phyloP scores from a whole-genome alignment of 2,888 invertebrate species.

The Diaperis boleti region DNA sequence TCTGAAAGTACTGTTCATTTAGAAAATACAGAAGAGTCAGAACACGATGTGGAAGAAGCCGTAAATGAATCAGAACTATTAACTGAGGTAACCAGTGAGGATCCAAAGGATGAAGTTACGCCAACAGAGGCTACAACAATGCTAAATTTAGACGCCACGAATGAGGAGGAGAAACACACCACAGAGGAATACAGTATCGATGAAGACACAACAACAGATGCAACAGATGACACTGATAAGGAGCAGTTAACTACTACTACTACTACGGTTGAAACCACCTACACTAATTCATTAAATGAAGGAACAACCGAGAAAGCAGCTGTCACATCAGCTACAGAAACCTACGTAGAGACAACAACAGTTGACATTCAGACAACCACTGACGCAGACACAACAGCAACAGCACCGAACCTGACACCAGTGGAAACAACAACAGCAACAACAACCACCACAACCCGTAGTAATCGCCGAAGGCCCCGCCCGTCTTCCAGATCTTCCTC shows the following conservation, averaged over 20 bases:
- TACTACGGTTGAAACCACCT: not conserved
- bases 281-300: too few species aligned
- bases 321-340: not conserved
- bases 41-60: too few species aligned
- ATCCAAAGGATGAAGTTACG: not conserved
- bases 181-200: not conserved
- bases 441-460: slow-evolving; percentile 25
- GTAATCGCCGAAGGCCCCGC: not conserved
- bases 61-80: too few species aligned
- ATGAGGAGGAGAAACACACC: too few species aligned
- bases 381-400: not conserved
- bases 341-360: not conserved
- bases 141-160: not conserved
- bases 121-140: not conserved
- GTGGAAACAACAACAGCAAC: slow-evolving; percentile 31
- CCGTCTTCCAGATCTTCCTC: slow-evolving; percentile 8
- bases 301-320: not conserved
- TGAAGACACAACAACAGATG: not conserved
- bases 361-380: not conserved
- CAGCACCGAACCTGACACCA: slow-evolving; percentile 21
- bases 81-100: too few species aligned
- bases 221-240: not conserved
- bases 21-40: too few species aligned
- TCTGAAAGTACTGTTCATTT: too few species aligned
- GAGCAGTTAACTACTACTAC: not conserved